These are phyloP conservation scores for Dorcus hopei DNA, from an alignment of 2,888 invertebrate genomes.

Conservation along the genomic window DNA sequence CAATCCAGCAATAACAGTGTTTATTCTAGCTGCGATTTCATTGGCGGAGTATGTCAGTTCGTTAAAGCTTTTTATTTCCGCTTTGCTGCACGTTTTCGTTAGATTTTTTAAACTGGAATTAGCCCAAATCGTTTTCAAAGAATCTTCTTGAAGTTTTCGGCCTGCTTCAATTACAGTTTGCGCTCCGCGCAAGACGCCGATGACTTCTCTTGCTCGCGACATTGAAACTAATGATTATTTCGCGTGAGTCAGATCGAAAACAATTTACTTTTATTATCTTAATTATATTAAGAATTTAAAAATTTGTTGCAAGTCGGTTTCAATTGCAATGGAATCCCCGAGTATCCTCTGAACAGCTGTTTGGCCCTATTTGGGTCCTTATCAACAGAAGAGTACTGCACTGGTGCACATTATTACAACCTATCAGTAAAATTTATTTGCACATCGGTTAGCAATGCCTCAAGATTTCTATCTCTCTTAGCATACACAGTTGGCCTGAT, in stretches of 20 bases:
- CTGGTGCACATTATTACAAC: too few species aligned
- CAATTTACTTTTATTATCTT: conserved; percentile 3
- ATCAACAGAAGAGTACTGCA: too few species aligned
- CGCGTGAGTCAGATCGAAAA: too few species aligned
- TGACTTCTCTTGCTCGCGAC: conserved; percentile 56
- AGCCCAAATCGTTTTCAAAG: conserved; percentile 60
- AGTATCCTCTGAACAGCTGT: background rate
- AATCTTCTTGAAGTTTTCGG: conserved; percentile 62
- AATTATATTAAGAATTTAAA: too few species aligned
- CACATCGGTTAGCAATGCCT: too few species aligned
- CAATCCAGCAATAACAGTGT: conserved; percentile 70
- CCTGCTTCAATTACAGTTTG: conserved; percentile 67
- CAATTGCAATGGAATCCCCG: background rate
- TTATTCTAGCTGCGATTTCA: conserved; percentile 48
- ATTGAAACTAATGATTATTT: background rate
- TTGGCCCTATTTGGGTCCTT: background rate
- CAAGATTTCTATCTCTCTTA: too few species aligned
- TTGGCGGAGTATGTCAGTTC: conserved; percentile 13
- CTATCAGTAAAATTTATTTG: too few species aligned
- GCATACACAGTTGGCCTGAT: too few species aligned
- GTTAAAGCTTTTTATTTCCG: conserved; percentile 6
- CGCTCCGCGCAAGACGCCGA: conserved; percentile 66
- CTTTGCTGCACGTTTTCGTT: conserved; percentile 6
- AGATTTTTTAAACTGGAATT: conserved; percentile 66
- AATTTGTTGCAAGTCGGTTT: background rate